Evolutionary conservation across 1,140 invertebrate species (phyloP).

Genomic region (Pseudomyrmex gracilis): DNA sequence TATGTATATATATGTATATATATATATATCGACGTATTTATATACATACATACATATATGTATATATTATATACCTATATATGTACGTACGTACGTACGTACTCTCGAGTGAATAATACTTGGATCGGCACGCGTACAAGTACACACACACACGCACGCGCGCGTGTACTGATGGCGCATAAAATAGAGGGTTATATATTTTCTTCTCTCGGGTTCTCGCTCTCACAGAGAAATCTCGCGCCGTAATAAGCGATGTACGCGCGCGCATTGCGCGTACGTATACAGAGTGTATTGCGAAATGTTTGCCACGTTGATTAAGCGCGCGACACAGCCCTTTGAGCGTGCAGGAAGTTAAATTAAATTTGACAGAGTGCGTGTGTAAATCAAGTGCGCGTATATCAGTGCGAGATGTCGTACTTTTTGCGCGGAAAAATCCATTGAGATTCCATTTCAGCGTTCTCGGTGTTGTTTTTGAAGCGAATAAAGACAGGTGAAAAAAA

Average conservation of each 20-base stretch:
- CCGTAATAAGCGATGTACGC: conserved; percentile 10
- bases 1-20: conserved; percentile 15
- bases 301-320: conserved; percentile 56
- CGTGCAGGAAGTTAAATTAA: conserved; percentile 31
- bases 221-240: not conserved
- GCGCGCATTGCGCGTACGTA: conserved; percentile 2
- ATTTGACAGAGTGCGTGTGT: conserved; percentile 29
- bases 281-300: conserved; percentile 26
- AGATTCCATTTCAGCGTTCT: no score
- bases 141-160: not conserved
- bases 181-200: conserved; percentile 70
- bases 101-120: conserved; percentile 52
- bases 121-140: not conserved
- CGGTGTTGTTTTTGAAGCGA: not conserved
- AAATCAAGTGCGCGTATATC: not conserved
- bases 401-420: not conserved
- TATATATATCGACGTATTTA: conserved; percentile 22
- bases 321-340: conserved; percentile 34
- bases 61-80: not conserved
- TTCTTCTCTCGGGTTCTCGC: conserved; percentile 61
- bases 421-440: no score
- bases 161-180: conserved; percentile 27
- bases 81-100: not conserved
- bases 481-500: no score
- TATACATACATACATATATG: conserved; percentile 17